phyloP scores from a whole-genome alignment of 2,888 invertebrate genomes.

The Liopterus haemorrhoidalis region DNA sequence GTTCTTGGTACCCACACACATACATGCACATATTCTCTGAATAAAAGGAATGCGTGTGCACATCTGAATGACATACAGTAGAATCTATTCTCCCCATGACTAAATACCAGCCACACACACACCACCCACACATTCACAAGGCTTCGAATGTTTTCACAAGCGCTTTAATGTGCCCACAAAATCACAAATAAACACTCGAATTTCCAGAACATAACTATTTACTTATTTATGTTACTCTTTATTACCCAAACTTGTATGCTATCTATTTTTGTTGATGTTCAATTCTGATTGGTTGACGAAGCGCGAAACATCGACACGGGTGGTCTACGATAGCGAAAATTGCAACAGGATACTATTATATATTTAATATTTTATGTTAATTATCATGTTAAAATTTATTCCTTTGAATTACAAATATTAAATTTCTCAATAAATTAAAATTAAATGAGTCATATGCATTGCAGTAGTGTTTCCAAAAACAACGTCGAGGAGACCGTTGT shows the following conservation, averaged over 20 bases:
- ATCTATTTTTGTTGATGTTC: conserved; percentile 40
- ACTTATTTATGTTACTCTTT: conserved; percentile 45
- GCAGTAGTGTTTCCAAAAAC: too few species aligned
- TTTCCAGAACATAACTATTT: conserved; percentile 46
- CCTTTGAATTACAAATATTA: too few species aligned
- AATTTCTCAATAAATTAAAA: too few species aligned
- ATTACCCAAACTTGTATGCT: conserved; percentile 40
- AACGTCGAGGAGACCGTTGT: too few species aligned
- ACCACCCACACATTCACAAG: background rate
- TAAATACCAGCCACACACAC: conserved; percentile 10
- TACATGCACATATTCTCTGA: too few species aligned
- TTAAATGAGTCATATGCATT: too few species aligned
- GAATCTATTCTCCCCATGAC: conserved; percentile 7
- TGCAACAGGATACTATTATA: too few species aligned
- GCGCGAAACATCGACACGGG: conserved; percentile 15
- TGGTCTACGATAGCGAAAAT: conserved; percentile 18
- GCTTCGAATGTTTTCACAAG: conserved; percentile 17
- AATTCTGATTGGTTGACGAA: conserved; percentile 14
- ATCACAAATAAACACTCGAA: conserved; percentile 46
- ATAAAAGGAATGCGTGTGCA: too few species aligned
- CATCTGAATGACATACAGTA: conserved; percentile 4
- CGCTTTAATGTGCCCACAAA: conserved; percentile 40
- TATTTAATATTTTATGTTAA: too few species aligned
- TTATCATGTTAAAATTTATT: too few species aligned
- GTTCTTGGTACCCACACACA: too few species aligned